Evolutionary conservation across 2,888 invertebrate genomes (phyloP).

Genomic region (Cheilosia urbana): DNA sequence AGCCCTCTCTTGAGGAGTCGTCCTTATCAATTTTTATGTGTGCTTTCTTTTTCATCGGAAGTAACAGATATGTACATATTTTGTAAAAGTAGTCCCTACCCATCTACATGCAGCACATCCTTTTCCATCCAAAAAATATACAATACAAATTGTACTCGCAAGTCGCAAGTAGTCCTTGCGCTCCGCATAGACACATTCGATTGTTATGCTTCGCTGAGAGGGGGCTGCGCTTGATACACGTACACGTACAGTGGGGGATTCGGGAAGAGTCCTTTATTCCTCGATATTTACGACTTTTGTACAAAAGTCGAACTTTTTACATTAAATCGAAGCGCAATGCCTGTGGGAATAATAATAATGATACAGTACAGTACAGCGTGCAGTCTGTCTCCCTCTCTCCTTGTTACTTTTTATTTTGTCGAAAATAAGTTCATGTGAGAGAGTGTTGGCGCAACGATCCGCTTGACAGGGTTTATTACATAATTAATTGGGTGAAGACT

Average conservation of each 20-base stretch:
- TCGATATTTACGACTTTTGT: constrained; percentile 66
- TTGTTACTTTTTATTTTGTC: background rate
- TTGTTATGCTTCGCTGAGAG: constrained; percentile 61
- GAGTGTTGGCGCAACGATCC: constrained; percentile 59
- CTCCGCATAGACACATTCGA: constrained; percentile 54
- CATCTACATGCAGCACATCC: constrained; percentile 28
- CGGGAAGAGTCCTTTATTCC: constrained; percentile 51
- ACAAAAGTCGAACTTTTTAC: constrained; percentile 69
- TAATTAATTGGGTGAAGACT: constrained; percentile 72
- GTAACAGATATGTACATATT: constrained; percentile 24
- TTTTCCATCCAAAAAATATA: constrained; percentile 16
- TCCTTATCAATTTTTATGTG: constrained; percentile 39
- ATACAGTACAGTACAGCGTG: constrained; percentile 25
- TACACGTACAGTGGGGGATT: background rate
- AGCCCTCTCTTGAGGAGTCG: constrained; percentile 30
- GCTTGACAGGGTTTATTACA: constrained; percentile 72
- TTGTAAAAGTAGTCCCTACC: constrained; percentile 8
- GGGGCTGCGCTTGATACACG: background rate
- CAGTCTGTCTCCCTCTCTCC: constrained; percentile 30
- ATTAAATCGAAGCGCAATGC: constrained; percentile 71
- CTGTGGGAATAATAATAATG: constrained; percentile 73
- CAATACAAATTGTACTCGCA: constrained; percentile 45
- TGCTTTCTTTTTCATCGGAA: background rate
- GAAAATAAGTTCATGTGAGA: background rate
- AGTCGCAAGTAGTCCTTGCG: constrained; percentile 23